Conservation (phyloP, 1,140 invertebrate species). For the Saccostrea glomerata region DNA sequence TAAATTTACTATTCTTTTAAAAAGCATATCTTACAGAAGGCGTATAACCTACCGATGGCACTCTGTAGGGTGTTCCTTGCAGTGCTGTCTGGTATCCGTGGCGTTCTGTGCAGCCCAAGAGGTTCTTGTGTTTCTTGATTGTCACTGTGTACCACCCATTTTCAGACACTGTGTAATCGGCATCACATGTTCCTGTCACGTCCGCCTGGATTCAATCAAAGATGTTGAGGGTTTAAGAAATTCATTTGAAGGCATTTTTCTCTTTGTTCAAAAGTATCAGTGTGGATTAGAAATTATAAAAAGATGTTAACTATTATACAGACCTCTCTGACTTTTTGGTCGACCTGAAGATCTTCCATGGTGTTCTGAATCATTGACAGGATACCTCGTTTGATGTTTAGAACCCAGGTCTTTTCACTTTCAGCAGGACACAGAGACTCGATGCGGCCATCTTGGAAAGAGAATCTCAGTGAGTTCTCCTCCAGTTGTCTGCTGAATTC, state of each 20-base stretch:
- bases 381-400: constrained; percentile 93
- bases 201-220: constrained; percentile 83
- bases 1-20: too few relatives aligned
- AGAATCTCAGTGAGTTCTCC: constrained; percentile 81
- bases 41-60: constrained; percentile 66
- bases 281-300: background rate
- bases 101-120: constrained; percentile 86
- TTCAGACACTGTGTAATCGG: constrained; percentile 86
- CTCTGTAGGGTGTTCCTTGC: constrained; percentile 71
- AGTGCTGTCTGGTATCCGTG: constrained; percentile 81
- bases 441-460: constrained; percentile 80
- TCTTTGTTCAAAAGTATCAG: background rate
- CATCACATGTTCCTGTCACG: constrained; percentile 89
- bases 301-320: background rate
- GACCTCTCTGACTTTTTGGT: constrained; percentile 82
- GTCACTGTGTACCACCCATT: constrained; percentile 86
- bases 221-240: background rate
- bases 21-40: background rate
- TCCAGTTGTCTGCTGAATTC: constrained; percentile 64
- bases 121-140: constrained; percentile 88
- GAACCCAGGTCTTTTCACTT: constrained; percentile 87
- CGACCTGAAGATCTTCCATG: constrained; percentile 90
- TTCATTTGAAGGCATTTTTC: background rate
- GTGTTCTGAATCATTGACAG: constrained; percentile 93
- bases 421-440: constrained; percentile 78